A percentile compares a stretch with the other conserved stretches of the same genome.
phyloP scores from a whole-genome alignment of 2,113 vertebrate genomes.

The Spea multiplicata region DNA sequence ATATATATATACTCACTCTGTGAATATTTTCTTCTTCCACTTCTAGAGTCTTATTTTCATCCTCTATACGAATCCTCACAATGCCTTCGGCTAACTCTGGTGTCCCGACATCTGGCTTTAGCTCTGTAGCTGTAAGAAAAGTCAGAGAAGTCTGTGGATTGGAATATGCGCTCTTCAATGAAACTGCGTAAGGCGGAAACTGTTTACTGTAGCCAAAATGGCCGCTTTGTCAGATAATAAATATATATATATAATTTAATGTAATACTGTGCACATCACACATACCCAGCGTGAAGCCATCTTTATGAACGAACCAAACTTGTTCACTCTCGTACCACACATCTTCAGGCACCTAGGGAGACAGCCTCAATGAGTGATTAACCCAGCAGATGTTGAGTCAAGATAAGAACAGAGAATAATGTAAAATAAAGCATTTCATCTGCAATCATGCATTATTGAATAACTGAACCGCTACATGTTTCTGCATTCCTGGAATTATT shows the following conservation, averaged over 20 bases:
- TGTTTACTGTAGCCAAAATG: too few species aligned
- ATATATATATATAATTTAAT: neutral
- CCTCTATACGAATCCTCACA: slow-evolving; percentile 75
- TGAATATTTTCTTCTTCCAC: slow-evolving; percentile 77
- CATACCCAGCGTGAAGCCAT: slow-evolving; percentile 79
- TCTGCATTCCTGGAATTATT: neutral
- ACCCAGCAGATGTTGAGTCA: slow-evolving; percentile 20
- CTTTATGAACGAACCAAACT: slow-evolving; percentile 85
- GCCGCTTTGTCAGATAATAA: too few species aligned
- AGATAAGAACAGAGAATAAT: slow-evolving; percentile 2
- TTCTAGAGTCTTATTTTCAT: slow-evolving; percentile 66
- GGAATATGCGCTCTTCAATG: too few species aligned
- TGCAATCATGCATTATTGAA: slow-evolving; percentile 29
- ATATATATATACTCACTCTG: slow-evolving; percentile 66
- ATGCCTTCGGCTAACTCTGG: slow-evolving; percentile 75
- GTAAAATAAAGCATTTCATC: slow-evolving; percentile 16
- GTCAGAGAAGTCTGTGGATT: too few species aligned
- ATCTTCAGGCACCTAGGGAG: slow-evolving; percentile 59
- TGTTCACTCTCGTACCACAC: slow-evolving; percentile 87
- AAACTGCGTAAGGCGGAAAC: too few species aligned
- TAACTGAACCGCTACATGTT: neutral
- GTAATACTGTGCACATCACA: neutral
- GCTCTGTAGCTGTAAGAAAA: slow-evolving; percentile 75
- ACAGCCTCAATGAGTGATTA: slow-evolving; percentile 17
- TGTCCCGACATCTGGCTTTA: slow-evolving; percentile 91